Base-by-base conservation (phyloP, 2,797 vertebrate species). In the Muscicapa comitata region DNA sequence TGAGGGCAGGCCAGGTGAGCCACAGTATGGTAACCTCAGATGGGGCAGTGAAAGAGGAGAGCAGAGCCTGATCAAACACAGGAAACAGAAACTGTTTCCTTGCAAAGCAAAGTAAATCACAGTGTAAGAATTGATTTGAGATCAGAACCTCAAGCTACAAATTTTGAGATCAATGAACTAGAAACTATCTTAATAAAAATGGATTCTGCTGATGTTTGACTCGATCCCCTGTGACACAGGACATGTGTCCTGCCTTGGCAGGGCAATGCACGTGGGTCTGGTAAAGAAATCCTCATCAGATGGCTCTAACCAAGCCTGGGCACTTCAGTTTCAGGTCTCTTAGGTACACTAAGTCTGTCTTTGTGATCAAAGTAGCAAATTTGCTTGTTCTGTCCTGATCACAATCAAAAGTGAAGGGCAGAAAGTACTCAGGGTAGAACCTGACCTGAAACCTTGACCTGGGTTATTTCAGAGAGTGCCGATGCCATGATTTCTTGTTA, bases 221-320 rank as follows among this genome's bases (percentile, higher is more conserved):
- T 54, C 9, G 3, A 43, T 72, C 16, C 31, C 24, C 58, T 4
- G 3, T 50, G 67, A 11, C 42, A 24, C 33, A 35, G 53, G 70
- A 35, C 50, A 29, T 25, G 10, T 51, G 4, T 21, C 48, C 54
- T 68, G 70, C 65, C 59, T 28, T 42, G 48, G 37, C 76, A 72
- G 65, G 71, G 68, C 53, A 16, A 20, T 7, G 16, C 62, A 66
- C 0, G 0, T 11, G 0, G 17, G 1, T n/a, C 24, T 29, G 42
- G 7, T 14, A 10, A 37, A 89, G 58, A 21, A 72, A 10, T 51
- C 33, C 9, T 88, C 43, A 1, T 65, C 17, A 1, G 13, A 6
- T 29, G 33, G 59, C 17, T 45, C 70, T 53, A 11, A 26, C 24
- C 38, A 33, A 66, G 58, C 55, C 51, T 73, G 58, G 31, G 9